Evolutionary conservation across 2,888 invertebrate genomes (phyloP).

Genomic region (Ophion costatus): DNA sequence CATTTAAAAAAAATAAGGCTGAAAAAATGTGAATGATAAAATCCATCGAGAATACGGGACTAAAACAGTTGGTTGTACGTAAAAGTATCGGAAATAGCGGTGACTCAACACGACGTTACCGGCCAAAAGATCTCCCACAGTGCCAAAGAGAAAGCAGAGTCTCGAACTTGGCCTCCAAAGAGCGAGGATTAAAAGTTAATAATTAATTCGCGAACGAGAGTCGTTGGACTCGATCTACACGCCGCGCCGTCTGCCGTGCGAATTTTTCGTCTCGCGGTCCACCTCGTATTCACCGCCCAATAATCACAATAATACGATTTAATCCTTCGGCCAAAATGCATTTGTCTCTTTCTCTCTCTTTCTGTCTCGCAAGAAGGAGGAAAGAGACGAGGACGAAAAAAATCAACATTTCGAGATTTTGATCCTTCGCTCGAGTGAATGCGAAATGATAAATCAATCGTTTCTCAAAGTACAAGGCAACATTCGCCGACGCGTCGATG

Average conservation of each 20-base stretch:
- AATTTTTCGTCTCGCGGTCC: constrained; percentile 24
- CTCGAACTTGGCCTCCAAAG: constrained; percentile 63
- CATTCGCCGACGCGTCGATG: constrained; percentile 18
- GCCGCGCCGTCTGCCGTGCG: constrained; percentile 61
- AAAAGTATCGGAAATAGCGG: background rate
- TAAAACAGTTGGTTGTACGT: constrained; percentile 20
- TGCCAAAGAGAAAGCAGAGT: constrained; percentile 58
- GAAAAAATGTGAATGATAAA: background rate
- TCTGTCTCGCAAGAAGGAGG: background rate
- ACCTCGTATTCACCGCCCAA: constrained; percentile 24
- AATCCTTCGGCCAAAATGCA: constrained; percentile 52
- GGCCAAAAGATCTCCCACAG: constrained; percentile 9
- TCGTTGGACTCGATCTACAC: constrained; percentile 60
- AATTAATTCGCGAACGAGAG: constrained; percentile 62
- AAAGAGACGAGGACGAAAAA: background rate
- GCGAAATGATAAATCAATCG: constrained; percentile 54
- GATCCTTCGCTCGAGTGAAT: constrained; percentile 47
- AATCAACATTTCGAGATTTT: constrained; percentile 35
- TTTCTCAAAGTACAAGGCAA: constrained; percentile 40
- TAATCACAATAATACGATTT: constrained; percentile 29
- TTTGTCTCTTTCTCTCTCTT: constrained; percentile 11
- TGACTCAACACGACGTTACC: background rate
- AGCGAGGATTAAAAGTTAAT: constrained; percentile 57
- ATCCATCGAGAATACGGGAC: constrained; percentile 22
- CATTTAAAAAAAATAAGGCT: background rate